phyloP scores from a whole-genome alignment of 1,140 invertebrate genomes.

The Phortica variegata region DNA sequence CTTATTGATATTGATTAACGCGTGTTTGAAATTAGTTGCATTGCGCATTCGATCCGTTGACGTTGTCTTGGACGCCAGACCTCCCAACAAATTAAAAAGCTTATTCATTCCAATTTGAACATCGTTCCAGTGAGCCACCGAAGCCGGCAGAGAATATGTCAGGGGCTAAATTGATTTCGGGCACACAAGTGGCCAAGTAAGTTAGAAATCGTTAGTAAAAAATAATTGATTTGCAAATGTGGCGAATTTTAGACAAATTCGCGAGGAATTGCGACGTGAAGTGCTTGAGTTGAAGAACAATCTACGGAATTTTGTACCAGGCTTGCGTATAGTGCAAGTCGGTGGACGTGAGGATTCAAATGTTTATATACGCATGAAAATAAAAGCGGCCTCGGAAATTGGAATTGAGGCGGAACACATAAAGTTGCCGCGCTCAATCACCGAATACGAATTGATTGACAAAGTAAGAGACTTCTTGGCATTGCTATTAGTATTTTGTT shows the following conservation, averaged over 20 bases:
- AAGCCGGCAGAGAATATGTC: slow-evolving; percentile 30
- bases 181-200: slow-evolving; percentile 63
- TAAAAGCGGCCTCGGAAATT: slow-evolving; percentile 88
- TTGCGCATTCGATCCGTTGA: slow-evolving; percentile 33
- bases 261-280: slow-evolving; percentile 68
- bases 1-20: too few relatives aligned
- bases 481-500: slow-evolving; percentile 3
- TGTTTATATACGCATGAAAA: slow-evolving; percentile 97
- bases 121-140: slow-evolving; percentile 23
- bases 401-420: slow-evolving; percentile 84
- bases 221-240: not conserved
- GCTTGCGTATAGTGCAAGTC: slow-evolving; percentile 85
- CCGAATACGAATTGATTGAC: slow-evolving; percentile 70
- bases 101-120: slow-evolving; percentile 19
- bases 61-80: slow-evolving; percentile 16
- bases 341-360: slow-evolving; percentile 97
- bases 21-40: too few relatives aligned
- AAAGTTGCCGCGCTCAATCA: slow-evolving; percentile 77
- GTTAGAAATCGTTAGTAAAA: slow-evolving; percentile 5
- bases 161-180: slow-evolving; percentile 63
- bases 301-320: slow-evolving; percentile 68
- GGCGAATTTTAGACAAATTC: slow-evolving; percentile 68
- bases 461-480: slow-evolving; percentile 59
- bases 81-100: slow-evolving; percentile 2
- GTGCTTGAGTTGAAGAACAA: slow-evolving; percentile 64